Evolutionary conservation across 2,113 vertebrate species (phyloP).

Genomic region (Thamnaconus septentrionalis): DNA sequence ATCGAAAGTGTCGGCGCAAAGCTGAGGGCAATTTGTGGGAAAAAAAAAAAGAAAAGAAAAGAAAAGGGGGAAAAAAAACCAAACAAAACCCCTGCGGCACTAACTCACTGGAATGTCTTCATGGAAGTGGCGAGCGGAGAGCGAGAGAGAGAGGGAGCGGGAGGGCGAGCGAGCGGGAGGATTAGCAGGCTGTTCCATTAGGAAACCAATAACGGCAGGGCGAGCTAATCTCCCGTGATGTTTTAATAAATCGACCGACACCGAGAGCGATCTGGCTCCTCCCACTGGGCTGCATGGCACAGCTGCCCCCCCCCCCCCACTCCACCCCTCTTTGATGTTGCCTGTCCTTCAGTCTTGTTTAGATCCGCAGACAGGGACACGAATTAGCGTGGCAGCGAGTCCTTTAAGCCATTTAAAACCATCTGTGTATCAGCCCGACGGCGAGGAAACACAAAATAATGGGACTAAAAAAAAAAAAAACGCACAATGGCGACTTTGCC

Average conservation of each 20-base stretch:
- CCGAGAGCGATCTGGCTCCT: constrained; percentile 61
- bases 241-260: constrained; percentile 72
- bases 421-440: constrained; percentile 21
- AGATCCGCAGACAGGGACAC: constrained; percentile 27
- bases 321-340: constrained; percentile 18
- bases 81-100: constrained; percentile 28
- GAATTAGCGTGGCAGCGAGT: constrained; percentile 10
- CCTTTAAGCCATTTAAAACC: constrained; percentile 42
- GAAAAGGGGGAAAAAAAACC: too few species aligned
- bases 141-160: constrained; percentile 29
- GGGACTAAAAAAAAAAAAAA: constrained; percentile 1
- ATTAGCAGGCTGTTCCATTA: constrained; percentile 76
- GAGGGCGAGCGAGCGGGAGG: constrained; percentile 29
- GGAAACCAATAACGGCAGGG: constrained; percentile 70
- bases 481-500: constrained; percentile 26
- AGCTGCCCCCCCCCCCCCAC: constrained; percentile 13
- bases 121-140: constrained; percentile 45
- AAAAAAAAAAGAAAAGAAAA: constrained; percentile 15
- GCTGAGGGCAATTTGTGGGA: constrained; percentile 74
- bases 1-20: constrained; percentile 74
- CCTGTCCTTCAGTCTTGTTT: constrained; percentile 54
- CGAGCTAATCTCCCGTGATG: constrained; percentile 74
- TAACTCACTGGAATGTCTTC: constrained; percentile 74
- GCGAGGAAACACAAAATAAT: constrained; percentile 29
- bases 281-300: constrained; percentile 42